A percentile compares a stretch with the other conserved stretches of the same genome.
phyloP scores from a whole-genome alignment of 2,888 invertebrate genomes.

The Epirrita christyi region DNA sequence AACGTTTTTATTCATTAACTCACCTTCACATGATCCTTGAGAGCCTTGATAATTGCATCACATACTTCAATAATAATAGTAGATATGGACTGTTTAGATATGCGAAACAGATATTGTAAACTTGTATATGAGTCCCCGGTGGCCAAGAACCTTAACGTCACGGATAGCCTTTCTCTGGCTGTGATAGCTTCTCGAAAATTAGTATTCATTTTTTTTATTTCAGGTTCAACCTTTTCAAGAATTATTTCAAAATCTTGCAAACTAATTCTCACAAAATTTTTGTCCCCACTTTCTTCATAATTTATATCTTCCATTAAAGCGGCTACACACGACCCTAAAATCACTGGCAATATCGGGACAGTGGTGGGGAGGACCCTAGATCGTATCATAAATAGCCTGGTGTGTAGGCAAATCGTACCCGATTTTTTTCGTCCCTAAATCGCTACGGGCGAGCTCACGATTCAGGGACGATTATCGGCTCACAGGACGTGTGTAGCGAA shows the following conservation, averaged over 20 bases:
- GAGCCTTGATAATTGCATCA: slow-evolving; percentile 31
- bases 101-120: slow-evolving; percentile 24
- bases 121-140: slow-evolving; percentile 28
- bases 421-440: too few species aligned
- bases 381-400: too few species aligned
- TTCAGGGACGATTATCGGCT: too few species aligned
- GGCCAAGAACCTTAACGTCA: slow-evolving; percentile 25
- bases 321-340: too few species aligned
- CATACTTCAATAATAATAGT: slow-evolving; percentile 22
- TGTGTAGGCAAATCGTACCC: too few species aligned
- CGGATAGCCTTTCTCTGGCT: slow-evolving; percentile 19
- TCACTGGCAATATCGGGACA: too few species aligned
- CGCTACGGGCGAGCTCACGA: too few species aligned
- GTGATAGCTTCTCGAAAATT: slow-evolving; percentile 29
- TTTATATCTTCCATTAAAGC: too few species aligned
- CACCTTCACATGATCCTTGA: slow-evolving; percentile 29
- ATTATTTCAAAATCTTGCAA: slow-evolving; percentile 34
- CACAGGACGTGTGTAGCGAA: too few species aligned
- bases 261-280: slow-evolving; percentile 36
- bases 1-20: slow-evolving; percentile 16
- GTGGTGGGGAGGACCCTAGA: too few species aligned
- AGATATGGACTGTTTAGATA: slow-evolving; percentile 27
- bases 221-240: slow-evolving; percentile 34
- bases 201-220: slow-evolving; percentile 32
- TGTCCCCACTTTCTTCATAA: slow-evolving; percentile 20